These are phyloP conservation scores for Diploscapter pachys DNA, from an alignment of 1,140 invertebrate genomes.

Conservation along the genomic window DNA sequence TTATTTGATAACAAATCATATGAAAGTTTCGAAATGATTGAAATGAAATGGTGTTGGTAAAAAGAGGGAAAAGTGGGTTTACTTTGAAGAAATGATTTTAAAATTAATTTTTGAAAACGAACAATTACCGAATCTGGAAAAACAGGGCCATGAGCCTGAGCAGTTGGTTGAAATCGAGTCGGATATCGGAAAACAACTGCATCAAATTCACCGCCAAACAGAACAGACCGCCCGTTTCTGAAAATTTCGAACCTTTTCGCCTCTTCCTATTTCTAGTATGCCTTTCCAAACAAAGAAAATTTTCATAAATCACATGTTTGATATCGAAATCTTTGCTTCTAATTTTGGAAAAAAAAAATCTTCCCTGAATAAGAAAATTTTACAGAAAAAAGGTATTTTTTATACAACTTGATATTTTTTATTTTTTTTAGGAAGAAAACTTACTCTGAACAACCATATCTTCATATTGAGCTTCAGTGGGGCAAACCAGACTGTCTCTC, in stretches of 20 bases:
- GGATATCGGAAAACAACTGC: slow-evolving; percentile 73
- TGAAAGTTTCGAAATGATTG: too few relatives aligned
- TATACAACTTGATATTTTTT: too few relatives aligned
- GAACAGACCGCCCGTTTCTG: slow-evolving; percentile 91
- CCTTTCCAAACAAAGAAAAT: not conserved
- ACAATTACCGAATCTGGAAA: slow-evolving; percentile 8
- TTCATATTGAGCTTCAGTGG: slow-evolving; percentile 84
- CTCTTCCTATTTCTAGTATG: not conserved
- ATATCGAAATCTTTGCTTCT: too few relatives aligned
- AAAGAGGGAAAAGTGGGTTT: not conserved
- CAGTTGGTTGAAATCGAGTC: slow-evolving; percentile 72
- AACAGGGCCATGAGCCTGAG: slow-evolving; percentile 2
- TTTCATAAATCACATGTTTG: not conserved
- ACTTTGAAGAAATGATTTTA: too few relatives aligned
- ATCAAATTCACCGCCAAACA: slow-evolving; percentile 87
- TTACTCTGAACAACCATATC: slow-evolving; percentile 86
- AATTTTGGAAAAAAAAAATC: too few relatives aligned
- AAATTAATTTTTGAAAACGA: too few relatives aligned
- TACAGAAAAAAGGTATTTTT: too few relatives aligned
- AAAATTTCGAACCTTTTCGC: slow-evolving; percentile 45
- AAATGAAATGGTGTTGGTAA: not conserved
- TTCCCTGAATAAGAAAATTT: too few relatives aligned
- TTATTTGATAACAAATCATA: too few relatives aligned
- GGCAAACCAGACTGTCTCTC: slow-evolving; percentile 89
- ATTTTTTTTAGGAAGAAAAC: too few relatives aligned